Percentiles rank a stretch among this genome's conserved stretches.
Conservation (phyloP, 2,113 vertebrate genomes). For the Tragelaphus scriptus region DNA sequence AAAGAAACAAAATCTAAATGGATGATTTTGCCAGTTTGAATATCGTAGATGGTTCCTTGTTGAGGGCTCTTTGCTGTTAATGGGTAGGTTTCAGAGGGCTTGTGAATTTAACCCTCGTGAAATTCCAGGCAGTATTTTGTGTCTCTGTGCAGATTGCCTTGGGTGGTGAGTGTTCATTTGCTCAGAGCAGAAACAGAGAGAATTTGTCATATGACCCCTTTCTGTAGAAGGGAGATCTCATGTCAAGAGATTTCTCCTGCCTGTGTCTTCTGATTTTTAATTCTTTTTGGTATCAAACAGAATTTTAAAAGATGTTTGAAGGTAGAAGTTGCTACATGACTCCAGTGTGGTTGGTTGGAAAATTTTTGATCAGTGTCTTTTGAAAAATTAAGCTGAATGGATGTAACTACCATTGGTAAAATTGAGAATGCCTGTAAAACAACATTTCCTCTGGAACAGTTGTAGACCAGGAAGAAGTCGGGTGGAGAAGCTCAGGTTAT, state of each 20-base stretch:
- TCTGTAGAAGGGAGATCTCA: background rate
- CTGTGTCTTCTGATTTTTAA: slow-evolving; percentile 6
- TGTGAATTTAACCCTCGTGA: background rate
- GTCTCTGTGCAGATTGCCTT: background rate
- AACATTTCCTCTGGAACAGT: background rate
- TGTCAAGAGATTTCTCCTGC: background rate
- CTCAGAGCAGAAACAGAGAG: background rate
- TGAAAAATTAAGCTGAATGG: background rate
- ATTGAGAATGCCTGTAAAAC: background rate
- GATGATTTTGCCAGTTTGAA: background rate
- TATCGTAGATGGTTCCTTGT: background rate
- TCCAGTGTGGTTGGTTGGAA: background rate
- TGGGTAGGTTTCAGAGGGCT: background rate
- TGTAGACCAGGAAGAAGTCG: background rate
- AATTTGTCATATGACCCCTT: background rate
- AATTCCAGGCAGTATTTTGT: slow-evolving; percentile 7
- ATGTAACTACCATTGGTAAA: background rate
- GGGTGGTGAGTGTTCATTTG: background rate
- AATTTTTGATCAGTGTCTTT: background rate
- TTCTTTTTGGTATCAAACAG: slow-evolving; percentile 30
- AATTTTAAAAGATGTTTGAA: slow-evolving; percentile 23
- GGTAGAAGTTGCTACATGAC: background rate
- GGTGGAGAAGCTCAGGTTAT: background rate
- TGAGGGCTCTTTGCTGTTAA: background rate
- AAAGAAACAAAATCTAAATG: background rate